phyloP scores from a whole-genome alignment of 2,113 vertebrate species.

The Furnarius figulus region DNA sequence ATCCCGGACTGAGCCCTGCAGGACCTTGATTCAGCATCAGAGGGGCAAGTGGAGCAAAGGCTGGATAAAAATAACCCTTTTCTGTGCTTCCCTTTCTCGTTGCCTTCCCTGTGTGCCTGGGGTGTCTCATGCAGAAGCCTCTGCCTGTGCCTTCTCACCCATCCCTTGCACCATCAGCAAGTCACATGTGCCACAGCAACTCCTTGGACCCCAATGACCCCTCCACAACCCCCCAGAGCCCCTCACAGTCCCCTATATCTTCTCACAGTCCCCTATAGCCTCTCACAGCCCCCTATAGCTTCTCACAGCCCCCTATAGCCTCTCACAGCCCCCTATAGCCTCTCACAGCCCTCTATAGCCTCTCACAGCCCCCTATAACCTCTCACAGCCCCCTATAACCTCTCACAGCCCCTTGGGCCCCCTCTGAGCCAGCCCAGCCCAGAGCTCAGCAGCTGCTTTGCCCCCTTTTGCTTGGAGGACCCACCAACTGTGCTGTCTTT shows the following conservation, averaged over 20 bases:
- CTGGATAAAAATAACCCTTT: slow-evolving; percentile 6
- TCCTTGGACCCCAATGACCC: rapidly evolving
- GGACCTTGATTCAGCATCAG: background rate
- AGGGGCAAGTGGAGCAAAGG: background rate
- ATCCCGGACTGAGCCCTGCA: rapidly evolving
- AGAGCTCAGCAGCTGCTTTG: background rate
- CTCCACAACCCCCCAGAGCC: background rate
- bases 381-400: background rate
- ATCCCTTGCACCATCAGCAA: rapidly evolving
- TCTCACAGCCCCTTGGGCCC: background rate
- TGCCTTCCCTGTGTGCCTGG: rapidly evolving
- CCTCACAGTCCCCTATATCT: too few species aligned
- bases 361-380: too few species aligned
- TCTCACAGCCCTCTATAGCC: background rate
- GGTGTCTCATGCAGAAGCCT: background rate
- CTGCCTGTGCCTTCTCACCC: background rate
- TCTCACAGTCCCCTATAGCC: background rate
- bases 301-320: background rate
- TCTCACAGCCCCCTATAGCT: background rate
- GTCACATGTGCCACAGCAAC: background rate
- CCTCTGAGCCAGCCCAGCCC: background rate
- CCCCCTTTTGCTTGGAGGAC: rapidly evolving
- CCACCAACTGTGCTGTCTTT: rapidly evolving
- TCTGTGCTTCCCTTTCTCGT: background rate
- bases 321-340: background rate